Base-by-base conservation (phyloP, 2,888 invertebrate genomes). In the Diplazon laetatorius region DNA sequence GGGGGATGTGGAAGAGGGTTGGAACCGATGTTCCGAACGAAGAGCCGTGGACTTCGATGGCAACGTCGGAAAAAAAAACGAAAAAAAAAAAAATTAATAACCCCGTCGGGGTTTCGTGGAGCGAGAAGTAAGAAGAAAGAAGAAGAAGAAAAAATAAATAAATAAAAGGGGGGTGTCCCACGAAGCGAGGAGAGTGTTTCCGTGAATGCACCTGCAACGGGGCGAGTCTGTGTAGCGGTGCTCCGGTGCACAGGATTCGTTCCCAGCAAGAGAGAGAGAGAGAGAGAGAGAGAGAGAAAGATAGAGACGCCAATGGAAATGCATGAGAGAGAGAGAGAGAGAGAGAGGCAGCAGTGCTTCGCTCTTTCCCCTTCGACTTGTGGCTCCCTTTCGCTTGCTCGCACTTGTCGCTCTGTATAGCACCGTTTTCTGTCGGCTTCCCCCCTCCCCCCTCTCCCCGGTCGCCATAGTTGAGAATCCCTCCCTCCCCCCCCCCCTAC, bases 201-300 rank as follows among this genome's bases (percentile, higher is more conserved):
- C 76, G 76, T 76, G 79, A 80, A 78, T 81, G 77, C 81, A 81
- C 80, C 80, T 81, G 81, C 80, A 76, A 50, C 73, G 68, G 65
- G 69, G 59, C 66, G 52, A 59, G 35, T n/a, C 46, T 59, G 14
- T 39, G 57, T 52, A 74, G 65, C 63, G 60, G 66, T 37, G 66
- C 71, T 62, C n/a, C n/a, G 62, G 66, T 74, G 65, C 65, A 57
- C 71, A 48, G 70, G 70, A 71, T 82, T 78, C 52, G 75, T 82
- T 79, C 76, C 70, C 76, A 78, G 72, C 60, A 8, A 30, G 30
- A 30, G 30, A 30, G 30, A 30, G 30, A 30, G 30, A 30, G 30
- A 30, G 30, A 30, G 6, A 59, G 39, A 37, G 37, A 63, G 44
- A 37, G 37, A 63, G 44, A 50, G 48, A 44, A 63, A 60, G 57